phyloP scores from a whole-genome alignment of 2,888 invertebrate species.

The Xylota segnis region DNA sequence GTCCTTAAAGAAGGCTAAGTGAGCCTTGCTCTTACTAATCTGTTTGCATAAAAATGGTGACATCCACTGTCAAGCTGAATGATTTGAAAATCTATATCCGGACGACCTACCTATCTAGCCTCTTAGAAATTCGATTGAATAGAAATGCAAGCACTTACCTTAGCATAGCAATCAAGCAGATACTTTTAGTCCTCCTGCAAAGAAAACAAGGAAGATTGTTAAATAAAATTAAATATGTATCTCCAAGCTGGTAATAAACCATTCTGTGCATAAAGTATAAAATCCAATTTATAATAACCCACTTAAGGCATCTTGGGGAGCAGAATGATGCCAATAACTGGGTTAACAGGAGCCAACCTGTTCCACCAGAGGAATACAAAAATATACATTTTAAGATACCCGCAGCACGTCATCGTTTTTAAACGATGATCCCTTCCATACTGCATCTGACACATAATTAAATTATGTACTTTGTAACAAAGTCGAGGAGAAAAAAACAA shows the following conservation, averaged over 20 bases:
- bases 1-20: too few species aligned
- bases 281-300: constrained; percentile 9
- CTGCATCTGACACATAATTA: constrained; percentile 41
- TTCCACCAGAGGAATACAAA: not conserved
- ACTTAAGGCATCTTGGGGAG: not conserved
- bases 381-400: constrained; percentile 36
- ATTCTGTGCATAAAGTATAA: not conserved
- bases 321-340: not conserved
- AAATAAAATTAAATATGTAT: not conserved
- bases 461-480: constrained; percentile 43
- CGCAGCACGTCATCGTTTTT: constrained; percentile 1
- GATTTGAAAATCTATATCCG: too few species aligned
- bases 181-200: constrained; percentile 7
- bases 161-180: not conserved
- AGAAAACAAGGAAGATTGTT: not conserved
- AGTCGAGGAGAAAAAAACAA: not conserved
- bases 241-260: not conserved
- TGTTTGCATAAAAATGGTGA: too few species aligned
- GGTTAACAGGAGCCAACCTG: constrained; percentile 9
- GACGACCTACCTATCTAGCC: not conserved
- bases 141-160: constrained; percentile 7
- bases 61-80: too few species aligned
- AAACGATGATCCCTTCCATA: constrained; percentile 38
- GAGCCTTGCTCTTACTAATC: too few species aligned
- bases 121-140: not conserved